Evolutionary conservation across 2,113 vertebrate genomes (phyloP).

Genomic region (cattle (Bos taurus)): DNA sequence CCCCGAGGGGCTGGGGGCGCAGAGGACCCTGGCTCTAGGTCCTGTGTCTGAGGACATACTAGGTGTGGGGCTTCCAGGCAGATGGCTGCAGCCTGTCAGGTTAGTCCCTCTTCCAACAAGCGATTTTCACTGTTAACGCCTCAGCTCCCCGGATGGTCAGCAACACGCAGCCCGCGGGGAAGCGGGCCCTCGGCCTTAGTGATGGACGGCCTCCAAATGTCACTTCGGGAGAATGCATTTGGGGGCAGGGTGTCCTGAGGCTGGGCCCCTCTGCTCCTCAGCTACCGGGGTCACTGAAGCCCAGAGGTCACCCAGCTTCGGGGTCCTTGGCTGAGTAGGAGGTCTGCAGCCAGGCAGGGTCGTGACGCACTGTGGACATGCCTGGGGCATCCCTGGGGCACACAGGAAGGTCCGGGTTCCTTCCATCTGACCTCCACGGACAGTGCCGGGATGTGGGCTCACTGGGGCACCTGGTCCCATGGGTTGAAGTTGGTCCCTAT

Average conservation of each 20-base stretch:
- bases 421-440: too few relatives aligned
- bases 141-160: rapidly evolving
- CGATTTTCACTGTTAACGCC: rapidly evolving
- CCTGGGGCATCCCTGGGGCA: rapidly evolving
- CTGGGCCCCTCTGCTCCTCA: neutral
- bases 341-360: rapidly evolving
- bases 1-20: rapidly evolving
- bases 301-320: too few relatives aligned
- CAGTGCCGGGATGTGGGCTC: rapidly evolving
- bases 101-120: neutral
- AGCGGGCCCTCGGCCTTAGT: neutral
- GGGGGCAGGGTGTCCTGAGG: neutral
- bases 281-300: neutral
- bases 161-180: rapidly evolving
- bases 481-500: too few relatives aligned
- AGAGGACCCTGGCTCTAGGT: neutral
- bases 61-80: neutral
- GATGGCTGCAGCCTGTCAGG: neutral
- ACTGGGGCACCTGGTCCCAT: neutral
- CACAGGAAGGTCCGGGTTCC: neutral
- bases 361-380: rapidly evolving
- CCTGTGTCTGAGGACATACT: rapidly evolving
- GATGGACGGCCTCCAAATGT: neutral
- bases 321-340: neutral
- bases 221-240: too few relatives aligned